Percentiles rank a stretch among this genome's conserved stretches.
These are phyloP conservation scores for Dromococcyx pavoninus DNA, from an alignment of 2,797 vertebrate genomes.

Conservation along the genomic window DNA sequence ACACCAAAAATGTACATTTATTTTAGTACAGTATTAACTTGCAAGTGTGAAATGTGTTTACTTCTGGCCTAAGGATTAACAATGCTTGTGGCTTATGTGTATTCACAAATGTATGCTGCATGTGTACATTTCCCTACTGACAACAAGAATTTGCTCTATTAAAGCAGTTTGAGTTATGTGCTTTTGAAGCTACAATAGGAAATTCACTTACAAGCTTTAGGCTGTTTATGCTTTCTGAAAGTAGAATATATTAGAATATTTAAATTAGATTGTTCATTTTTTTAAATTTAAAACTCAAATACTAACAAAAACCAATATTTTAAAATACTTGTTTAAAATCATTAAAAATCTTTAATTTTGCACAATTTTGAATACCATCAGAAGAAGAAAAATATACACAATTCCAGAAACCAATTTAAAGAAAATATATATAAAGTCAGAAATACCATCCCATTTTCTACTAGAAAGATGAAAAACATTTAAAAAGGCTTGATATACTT, in stretches of 20 bases:
- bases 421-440: not conserved
- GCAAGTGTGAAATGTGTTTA: not conserved
- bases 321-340: not conserved
- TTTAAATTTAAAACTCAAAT: not conserved
- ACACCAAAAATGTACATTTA: not conserved
- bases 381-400: not conserved
- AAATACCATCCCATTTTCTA: not conserved
- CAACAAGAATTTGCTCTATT: not conserved
- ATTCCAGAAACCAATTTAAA: not conserved
- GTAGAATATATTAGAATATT: not conserved
- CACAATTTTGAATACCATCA: not conserved
- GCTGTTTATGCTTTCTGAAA: not conserved
- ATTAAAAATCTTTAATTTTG: not conserved
- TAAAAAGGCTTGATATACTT: not conserved
- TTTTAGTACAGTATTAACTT: not conserved
- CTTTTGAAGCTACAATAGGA: not conserved
- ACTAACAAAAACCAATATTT: rapidly evolving
- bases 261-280: not conserved
- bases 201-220: not conserved
- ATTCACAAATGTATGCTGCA: not conserved
- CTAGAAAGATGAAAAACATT: not conserved
- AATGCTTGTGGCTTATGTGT: not conserved
- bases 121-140: not conserved
- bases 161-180: not conserved
- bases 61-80: not conserved